These are phyloP conservation scores for Lasioglossum villosulum DNA, from an alignment of 2,888 invertebrate genomes.

Conservation along the genomic window DNA sequence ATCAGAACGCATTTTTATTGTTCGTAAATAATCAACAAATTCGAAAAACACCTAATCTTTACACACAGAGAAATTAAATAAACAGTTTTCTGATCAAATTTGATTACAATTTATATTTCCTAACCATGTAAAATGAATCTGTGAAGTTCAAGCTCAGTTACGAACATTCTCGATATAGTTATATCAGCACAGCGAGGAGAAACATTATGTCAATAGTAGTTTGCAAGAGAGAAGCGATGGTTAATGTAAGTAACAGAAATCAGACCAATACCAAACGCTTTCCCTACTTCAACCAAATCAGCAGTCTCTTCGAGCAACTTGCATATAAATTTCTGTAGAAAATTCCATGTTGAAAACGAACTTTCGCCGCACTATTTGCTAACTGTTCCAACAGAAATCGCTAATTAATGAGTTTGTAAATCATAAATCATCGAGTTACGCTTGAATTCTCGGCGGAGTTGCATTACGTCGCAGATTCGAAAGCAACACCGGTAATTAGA, in stretches of 20 bases:
- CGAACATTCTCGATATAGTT: background rate
- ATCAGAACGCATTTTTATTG: background rate
- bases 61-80: no score
- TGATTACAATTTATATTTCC: background rate
- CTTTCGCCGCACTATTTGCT: constrained; percentile 21
- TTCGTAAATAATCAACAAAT: background rate
- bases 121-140: background rate
- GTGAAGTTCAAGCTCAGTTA: background rate
- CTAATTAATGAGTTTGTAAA: constrained; percentile 55
- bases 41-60: background rate
- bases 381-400: constrained; percentile 35
- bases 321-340: constrained; percentile 24
- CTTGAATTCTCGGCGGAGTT: constrained; percentile 21
- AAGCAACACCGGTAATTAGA: constrained; percentile 34
- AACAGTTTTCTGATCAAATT: background rate
- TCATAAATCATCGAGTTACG: constrained; percentile 53
- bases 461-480: constrained; percentile 21
- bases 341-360: constrained; percentile 21
- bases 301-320: background rate
- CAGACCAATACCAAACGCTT: background rate
- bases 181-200: background rate
- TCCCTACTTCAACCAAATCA: background rate
- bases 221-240: background rate
- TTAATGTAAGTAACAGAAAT: constrained; percentile 1
- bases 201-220: background rate